Evolutionary conservation across 1,140 invertebrate species (phyloP).

Genomic region (Heliothis subflexa): DNA sequence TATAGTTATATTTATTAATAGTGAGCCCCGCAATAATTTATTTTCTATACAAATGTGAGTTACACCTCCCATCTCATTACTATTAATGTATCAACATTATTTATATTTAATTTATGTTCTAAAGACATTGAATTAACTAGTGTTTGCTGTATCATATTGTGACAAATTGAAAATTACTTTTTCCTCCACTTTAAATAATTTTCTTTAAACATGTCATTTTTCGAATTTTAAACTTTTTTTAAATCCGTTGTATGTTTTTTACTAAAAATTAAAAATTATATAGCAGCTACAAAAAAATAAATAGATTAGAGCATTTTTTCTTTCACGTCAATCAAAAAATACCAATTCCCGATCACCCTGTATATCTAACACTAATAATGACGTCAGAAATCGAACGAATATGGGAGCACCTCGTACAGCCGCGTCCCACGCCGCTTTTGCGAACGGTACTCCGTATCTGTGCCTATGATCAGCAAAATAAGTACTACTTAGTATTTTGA

Average conservation of each 20-base stretch:
- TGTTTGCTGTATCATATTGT: neutral
- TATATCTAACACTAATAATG: constrained; percentile 51
- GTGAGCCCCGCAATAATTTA: neutral
- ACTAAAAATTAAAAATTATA: no score
- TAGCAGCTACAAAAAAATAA: neutral
- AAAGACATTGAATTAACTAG: neutral
- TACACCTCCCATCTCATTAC: constrained; percentile 23
- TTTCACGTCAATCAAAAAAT: neutral
- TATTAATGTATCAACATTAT: constrained; percentile 14
- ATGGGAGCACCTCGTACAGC: constrained; percentile 46
- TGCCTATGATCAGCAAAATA: constrained; percentile 26
- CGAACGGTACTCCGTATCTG: neutral
- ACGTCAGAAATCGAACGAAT: constrained; percentile 54
- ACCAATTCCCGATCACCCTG: constrained; percentile 29
- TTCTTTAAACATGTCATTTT: no score
- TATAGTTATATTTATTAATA: constrained; percentile 2
- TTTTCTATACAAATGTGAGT: constrained; percentile 23
- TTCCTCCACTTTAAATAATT: no score
- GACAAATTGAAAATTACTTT: neutral
- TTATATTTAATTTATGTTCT: constrained; percentile 6
- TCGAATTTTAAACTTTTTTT: no score
- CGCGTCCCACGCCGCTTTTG: constrained; percentile 44
- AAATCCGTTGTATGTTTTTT: no score
- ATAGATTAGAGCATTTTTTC: neutral
- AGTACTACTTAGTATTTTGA: neutral